Evolutionary conservation across 2,888 invertebrate genomes (phyloP), one percentile per base, ranked within the genome.

Genomic region (Limnephilus rhombicus): DNA sequence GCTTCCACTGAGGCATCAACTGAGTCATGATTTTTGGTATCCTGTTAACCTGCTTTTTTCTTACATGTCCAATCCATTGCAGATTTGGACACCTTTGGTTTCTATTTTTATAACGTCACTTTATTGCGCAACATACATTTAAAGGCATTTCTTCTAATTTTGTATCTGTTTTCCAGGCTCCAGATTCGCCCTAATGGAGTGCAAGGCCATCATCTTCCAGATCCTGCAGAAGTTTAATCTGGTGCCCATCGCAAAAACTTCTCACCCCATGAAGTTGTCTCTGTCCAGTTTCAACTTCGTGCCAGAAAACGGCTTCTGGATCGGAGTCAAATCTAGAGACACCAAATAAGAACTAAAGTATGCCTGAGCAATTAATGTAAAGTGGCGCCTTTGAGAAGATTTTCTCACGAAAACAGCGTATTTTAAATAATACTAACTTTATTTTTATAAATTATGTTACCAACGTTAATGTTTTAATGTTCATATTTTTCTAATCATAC

Each of bases 101-200:
- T 68, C 7, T 18, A 68, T 68, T 5, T 18, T 53, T 18, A 53
- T 18, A 18, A 53, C 15, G 4, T 18, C 4, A 53, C 53, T 18
- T 4, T 18, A 53, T 53, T 53, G 53, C 4, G 4, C 18, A 53
- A 53, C 2, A 53, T 18, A 15, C 18, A 18, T 53, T 53, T 1
- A 1, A 53, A 53, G 18, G 15, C 18, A 24, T 68, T 1, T 68
- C 5, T 18, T 24, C 12, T 45, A 45, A 13, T 13, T 45, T 45
- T 45, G 12, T 24, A 4, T 2, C 5, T 4, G 3, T 68, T 68
- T 91, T 91, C 11, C 86, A 93, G 93, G 93, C 31, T 93, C 93
- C 24, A 87, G 93, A 9, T 93, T 91, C 83, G 93, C 93, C 31
- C 85, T 93, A 53, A 93, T 93, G 92, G 93, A 91, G 85, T 90